phyloP scores from a whole-genome alignment of 2,797 vertebrate species.

The Gadopsis marmoratus region DNA sequence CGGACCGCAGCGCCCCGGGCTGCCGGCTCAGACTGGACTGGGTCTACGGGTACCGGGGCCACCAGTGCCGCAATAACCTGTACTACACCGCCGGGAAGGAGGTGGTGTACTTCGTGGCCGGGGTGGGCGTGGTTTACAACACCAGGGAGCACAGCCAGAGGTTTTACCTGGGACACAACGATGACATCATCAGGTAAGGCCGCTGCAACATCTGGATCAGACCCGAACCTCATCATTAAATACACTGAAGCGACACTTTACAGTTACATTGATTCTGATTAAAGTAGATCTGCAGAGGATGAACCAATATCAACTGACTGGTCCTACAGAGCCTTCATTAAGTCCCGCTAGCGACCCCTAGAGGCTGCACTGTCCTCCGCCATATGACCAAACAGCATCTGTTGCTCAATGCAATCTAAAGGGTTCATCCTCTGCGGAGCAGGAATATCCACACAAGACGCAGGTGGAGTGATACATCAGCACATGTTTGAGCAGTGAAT shows the following conservation, averaged over 20 bases:
- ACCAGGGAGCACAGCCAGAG: constrained; percentile 94
- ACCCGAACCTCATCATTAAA: too few relatives aligned
- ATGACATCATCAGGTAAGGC: constrained; percentile 95
- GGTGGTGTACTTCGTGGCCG: constrained; percentile 96
- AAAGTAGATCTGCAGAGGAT: too few relatives aligned
- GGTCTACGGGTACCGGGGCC: constrained; percentile 95
- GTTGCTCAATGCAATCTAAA: background rate
- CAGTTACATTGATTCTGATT: too few relatives aligned
- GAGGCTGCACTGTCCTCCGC: too few relatives aligned
- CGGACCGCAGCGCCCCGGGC: constrained; percentile 93
- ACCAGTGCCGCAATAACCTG: constrained; percentile 97
- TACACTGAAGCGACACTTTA: too few relatives aligned
- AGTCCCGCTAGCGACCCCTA: too few relatives aligned
- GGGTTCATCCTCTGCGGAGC: background rate
- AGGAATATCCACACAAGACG: too few relatives aligned
- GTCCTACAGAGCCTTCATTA: too few relatives aligned
- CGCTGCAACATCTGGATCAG: background rate
- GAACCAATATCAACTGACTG: too few relatives aligned
- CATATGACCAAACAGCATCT: too few relatives aligned
- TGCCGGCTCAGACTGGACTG: constrained; percentile 94
- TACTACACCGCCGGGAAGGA: constrained; percentile 95
- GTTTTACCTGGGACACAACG: constrained; percentile 96
- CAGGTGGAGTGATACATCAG: too few relatives aligned
- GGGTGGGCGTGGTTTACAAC: constrained; percentile 94
- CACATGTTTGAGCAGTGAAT: too few relatives aligned